Evolutionary conservation across 2,888 invertebrate species (phyloP).

Genomic region (Drosophila aldrichi): DNA sequence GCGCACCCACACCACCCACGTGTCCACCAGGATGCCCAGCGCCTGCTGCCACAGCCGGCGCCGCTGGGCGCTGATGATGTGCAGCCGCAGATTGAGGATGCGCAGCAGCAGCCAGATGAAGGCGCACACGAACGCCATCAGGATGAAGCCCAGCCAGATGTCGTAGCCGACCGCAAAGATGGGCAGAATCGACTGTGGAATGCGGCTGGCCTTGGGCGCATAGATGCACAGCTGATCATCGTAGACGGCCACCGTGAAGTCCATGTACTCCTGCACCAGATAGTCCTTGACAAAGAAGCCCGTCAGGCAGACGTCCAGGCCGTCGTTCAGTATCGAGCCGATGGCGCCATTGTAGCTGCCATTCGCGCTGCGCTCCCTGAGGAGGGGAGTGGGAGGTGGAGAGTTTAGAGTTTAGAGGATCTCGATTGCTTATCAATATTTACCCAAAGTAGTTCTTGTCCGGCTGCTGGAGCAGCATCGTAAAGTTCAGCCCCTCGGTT

Average conservation of each 20-base stretch:
- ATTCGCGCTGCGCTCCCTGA: constrained; percentile 71
- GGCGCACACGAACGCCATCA: constrained; percentile 76
- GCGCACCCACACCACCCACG: constrained; percentile 84
- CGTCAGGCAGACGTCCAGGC: constrained; percentile 84
- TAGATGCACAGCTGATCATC: constrained; percentile 85
- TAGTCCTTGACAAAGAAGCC: constrained; percentile 86
- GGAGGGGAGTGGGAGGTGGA: neutral
- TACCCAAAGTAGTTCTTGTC: constrained; percentile 83
- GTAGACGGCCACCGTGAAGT: constrained; percentile 84
- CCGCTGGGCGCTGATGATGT: constrained; percentile 19
- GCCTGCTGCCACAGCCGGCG: constrained; percentile 64
- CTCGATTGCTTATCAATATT: neutral
- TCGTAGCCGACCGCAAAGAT: constrained; percentile 82
- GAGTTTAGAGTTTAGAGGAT: too few relatives aligned
- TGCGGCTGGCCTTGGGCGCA: constrained; percentile 84
- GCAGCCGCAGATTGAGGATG: constrained; percentile 70
- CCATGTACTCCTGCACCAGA: constrained; percentile 82
- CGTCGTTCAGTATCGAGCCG: constrained; percentile 81
- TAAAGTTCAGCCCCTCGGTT: constrained; percentile 79
- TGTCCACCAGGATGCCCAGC: constrained; percentile 78
- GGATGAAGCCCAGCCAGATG: constrained; percentile 83
- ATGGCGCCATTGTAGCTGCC: constrained; percentile 85
- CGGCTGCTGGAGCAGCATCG: constrained; percentile 77
- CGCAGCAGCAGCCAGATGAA: constrained; percentile 78
- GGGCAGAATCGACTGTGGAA: constrained; percentile 85